Conservation (phyloP, 2,888 invertebrate genomes). For the Cinara cedri region DNA sequence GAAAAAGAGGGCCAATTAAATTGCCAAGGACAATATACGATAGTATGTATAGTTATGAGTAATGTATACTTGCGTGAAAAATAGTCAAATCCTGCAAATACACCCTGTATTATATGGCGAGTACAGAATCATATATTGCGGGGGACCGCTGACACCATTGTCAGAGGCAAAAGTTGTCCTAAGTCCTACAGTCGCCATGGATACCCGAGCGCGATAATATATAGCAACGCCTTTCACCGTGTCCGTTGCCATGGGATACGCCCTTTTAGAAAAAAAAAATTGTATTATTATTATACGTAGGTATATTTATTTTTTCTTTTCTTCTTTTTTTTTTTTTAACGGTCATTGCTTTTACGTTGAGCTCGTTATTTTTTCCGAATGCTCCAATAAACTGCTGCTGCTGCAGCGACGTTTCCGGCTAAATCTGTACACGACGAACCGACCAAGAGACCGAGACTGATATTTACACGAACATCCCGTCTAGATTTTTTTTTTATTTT, state of each 20-base stretch:
- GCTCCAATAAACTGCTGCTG: background rate
- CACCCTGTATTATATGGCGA: too few relatives aligned
- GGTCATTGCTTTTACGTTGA: conserved; percentile 13
- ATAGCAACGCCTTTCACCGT: conserved; percentile 38
- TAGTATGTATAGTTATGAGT: too few relatives aligned
- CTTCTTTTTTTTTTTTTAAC: conserved; percentile 30
- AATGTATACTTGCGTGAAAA: too few relatives aligned
- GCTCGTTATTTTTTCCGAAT: conserved; percentile 33
- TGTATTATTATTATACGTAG: too few relatives aligned
- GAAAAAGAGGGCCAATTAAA: too few relatives aligned
- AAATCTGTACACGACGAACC: background rate
- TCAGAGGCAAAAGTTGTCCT: conserved; percentile 43
- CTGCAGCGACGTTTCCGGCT: conserved; percentile 21
- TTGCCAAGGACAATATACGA: too few relatives aligned
- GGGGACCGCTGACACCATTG: conserved; percentile 44
- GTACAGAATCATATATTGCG: background rate
- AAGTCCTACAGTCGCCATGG: conserved; percentile 40
- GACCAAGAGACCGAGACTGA: too few relatives aligned
- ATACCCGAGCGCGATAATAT: conserved; percentile 14
- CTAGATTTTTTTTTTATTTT: too few relatives aligned
- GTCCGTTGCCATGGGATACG: conserved; percentile 55
- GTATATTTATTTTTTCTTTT: background rate
- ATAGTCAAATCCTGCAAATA: too few relatives aligned
- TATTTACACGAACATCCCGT: too few relatives aligned
- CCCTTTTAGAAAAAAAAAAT: conserved; percentile 20